These are phyloP conservation scores for Chaetodon trifascialis DNA, from an alignment of 2,113 vertebrate species.

Conservation along the genomic window DNA sequence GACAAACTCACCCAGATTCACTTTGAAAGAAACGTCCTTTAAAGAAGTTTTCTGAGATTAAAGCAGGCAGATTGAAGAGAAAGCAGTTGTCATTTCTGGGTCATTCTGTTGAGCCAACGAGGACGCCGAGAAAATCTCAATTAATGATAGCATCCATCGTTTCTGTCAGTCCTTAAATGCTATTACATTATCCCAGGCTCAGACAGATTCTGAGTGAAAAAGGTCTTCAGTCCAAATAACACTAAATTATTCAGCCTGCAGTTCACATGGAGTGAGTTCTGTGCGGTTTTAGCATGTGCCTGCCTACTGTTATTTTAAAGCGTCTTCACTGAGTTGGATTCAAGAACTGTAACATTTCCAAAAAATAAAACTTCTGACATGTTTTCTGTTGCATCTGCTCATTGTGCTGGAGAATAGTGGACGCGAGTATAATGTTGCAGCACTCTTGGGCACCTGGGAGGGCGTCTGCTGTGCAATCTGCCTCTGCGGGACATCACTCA, in stretches of 20 bases:
- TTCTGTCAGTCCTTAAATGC: conserved; percentile 40
- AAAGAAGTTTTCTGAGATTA: conserved; percentile 13
- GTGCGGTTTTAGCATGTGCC: neutral
- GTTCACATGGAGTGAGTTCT: conserved; percentile 17
- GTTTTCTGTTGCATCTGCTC: neutral
- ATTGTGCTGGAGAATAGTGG: conserved; percentile 13
- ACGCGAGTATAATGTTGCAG: conserved; percentile 1
- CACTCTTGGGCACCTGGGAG: conserved; percentile 38
- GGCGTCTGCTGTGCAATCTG: conserved; percentile 33
- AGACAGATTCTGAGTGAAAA: conserved; percentile 32
- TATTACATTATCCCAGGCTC: conserved; percentile 16
- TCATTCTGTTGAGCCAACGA: conserved; percentile 25
- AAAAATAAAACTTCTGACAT: neutral
- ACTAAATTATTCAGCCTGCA: conserved; percentile 44
- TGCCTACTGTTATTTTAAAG: neutral
- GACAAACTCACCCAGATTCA: neutral
- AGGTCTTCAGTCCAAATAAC: conserved; percentile 17
- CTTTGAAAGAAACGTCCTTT: neutral
- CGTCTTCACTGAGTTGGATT: neutral
- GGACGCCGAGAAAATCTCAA: conserved; percentile 32
- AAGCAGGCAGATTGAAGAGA: neutral
- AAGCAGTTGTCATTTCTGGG: conserved; percentile 47
- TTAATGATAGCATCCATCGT: conserved; percentile 47
- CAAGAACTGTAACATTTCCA: neutral
- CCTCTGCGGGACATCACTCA: conserved; percentile 35